These are phyloP conservation scores for Anoplopoma fimbria DNA, from an alignment of 2,113 vertebrate genomes.

Conservation along the genomic window DNA sequence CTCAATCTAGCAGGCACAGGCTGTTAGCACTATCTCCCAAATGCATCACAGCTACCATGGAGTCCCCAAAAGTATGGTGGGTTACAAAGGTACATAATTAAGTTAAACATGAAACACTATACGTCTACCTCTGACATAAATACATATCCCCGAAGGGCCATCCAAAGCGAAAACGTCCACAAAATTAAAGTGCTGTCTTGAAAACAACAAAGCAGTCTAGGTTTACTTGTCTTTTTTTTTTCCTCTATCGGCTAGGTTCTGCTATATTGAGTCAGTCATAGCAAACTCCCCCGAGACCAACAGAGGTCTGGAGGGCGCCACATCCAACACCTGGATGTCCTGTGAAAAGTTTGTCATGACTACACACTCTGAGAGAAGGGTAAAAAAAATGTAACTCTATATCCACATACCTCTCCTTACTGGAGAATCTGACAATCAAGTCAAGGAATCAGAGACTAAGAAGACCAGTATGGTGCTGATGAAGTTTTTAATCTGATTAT, in stretches of 20 bases:
- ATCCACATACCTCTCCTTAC: constrained; percentile 11
- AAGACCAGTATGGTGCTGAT: constrained; percentile 3
- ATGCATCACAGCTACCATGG: constrained; percentile 71
- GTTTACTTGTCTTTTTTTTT: constrained; percentile 13
- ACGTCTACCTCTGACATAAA: constrained; percentile 42
- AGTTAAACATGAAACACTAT: constrained; percentile 56
- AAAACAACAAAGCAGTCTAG: constrained; percentile 22
- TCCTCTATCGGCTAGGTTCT: background rate
- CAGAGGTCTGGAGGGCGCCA: constrained; percentile 11
- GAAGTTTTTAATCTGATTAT: constrained; percentile 43
- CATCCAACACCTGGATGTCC: constrained; percentile 44
- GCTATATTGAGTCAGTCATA: constrained; percentile 37
- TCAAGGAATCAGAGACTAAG: background rate
- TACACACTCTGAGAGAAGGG: constrained; percentile 27
- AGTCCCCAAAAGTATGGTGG: constrained; percentile 68
- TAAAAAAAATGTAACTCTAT: constrained; percentile 44
- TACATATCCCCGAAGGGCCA: constrained; percentile 3
- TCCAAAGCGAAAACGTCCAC: constrained; percentile 33
- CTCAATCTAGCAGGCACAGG: constrained; percentile 74
- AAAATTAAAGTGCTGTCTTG: constrained; percentile 34
- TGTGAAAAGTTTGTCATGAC: constrained; percentile 32
- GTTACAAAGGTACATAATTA: constrained; percentile 70
- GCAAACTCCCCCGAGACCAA: constrained; percentile 24
- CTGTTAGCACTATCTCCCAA: constrained; percentile 75
- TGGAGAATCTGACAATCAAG: constrained; percentile 34